Percentiles rank a stretch among this genome's conserved stretches.
Conservation (phyloP, 1,140 invertebrate species). For the Fragariocoptes setiger region DNA sequence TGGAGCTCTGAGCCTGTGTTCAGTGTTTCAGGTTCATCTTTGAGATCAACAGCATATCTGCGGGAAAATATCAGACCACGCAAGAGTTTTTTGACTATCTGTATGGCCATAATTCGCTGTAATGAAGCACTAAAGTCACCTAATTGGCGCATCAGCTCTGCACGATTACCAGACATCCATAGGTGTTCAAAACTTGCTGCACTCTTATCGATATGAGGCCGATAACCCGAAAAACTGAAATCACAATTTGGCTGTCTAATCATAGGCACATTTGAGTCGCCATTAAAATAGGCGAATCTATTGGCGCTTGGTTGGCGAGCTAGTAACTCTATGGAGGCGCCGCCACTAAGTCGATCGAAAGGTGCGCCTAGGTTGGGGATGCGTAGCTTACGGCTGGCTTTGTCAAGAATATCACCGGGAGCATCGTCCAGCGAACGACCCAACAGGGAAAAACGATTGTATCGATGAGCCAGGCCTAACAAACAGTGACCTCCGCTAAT, state of each 20-base stretch:
- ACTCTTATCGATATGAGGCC: background rate
- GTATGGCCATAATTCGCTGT: slow-evolving; percentile 35
- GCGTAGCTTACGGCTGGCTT: slow-evolving; percentile 53
- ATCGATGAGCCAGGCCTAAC: slow-evolving; percentile 35
- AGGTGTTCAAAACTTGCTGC: background rate
- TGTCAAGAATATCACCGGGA: slow-evolving; percentile 67
- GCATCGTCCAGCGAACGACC: slow-evolving; percentile 42
- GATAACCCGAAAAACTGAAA: slow-evolving; percentile 32
- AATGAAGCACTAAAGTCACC: slow-evolving; percentile 55
- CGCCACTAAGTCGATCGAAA: slow-evolving; percentile 38
- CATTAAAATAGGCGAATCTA: slow-evolving; percentile 23
- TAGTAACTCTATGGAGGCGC: slow-evolving; percentile 45
- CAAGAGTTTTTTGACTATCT: slow-evolving; percentile 44
- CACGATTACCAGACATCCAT: slow-evolving; percentile 18
- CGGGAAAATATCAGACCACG: slow-evolving; percentile 39
- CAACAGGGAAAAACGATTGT: slow-evolving; percentile 20
- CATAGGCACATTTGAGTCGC: background rate
- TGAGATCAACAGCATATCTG: slow-evolving; percentile 3
- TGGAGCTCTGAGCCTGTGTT: background rate
- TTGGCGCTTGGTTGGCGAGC: slow-evolving; percentile 29
- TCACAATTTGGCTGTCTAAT: slow-evolving; percentile 27
- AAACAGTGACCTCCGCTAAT: slow-evolving; percentile 74
- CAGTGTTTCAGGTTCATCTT: slow-evolving; percentile 1
- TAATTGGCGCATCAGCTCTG: slow-evolving; percentile 39
- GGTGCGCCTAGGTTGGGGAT: slow-evolving; percentile 35